Base-by-base conservation (phyloP, 2,888 invertebrate species). In the Watsonalla binaria region DNA sequence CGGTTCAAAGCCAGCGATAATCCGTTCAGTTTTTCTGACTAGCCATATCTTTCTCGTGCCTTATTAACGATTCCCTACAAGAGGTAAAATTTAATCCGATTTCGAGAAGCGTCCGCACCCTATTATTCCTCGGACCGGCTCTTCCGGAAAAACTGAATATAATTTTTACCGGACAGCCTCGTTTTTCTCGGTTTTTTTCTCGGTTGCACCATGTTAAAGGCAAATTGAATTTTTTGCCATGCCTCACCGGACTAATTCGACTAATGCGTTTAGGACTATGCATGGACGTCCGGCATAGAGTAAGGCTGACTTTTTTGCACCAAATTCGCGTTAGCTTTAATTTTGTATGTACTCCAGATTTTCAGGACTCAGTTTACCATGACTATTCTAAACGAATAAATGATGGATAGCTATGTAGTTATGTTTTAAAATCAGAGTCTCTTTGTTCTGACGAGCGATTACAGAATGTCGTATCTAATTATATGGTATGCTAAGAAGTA, bases 171-270 rank as follows among this genome's bases (percentile, higher is more conserved):
- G 72, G 71, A 62, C 70, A 70, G 69, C 71, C 74, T 76, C 72
- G 71, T 79, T 86, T 81, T 78, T 56, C 58, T 53, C 55, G 6
- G 35, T 70, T 75, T 66, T 63, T 84, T 80, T 74, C 74, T 73
- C 71, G 74, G 70, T 66, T 72, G 74, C 71, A 75, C 76, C 74
- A 70, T 80, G 83, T 71, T 74, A 80, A 71, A 76, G 73, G 85
- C 76, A 90, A 90, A 90, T 90, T 90, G 85, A 87, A 87, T 90
- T 89, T 89, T 89, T 87, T 80, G 73, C 80, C 74, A 81, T 77
- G 87, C 88, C 76, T 84, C 86, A 84, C 68, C 78, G 83, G 80
- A 83, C 82, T 90, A 89, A 89, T 89, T 86, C 82, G 83, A 74
- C 79, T 89, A 90, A 89, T 88, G 86, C 85, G 77, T 76, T 89